These are phyloP conservation scores for Hemibagrus guttatus DNA, from an alignment of 2,797 vertebrate species.

Conservation along the genomic window DNA sequence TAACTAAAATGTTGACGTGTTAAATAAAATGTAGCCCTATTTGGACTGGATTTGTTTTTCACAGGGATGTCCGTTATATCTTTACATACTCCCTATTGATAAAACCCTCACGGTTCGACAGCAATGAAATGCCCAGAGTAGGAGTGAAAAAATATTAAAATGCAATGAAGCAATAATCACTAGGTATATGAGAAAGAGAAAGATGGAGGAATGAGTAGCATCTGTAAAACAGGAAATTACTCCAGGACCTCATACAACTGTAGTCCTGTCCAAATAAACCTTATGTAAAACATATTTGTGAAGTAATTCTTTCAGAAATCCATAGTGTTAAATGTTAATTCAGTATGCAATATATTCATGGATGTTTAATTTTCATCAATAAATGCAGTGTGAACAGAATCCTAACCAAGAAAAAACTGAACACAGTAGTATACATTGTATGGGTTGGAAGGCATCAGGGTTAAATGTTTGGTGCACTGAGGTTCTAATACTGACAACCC, in stretches of 20 bases:
- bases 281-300: not conserved
- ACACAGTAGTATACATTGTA: not conserved
- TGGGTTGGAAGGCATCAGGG: not conserved
- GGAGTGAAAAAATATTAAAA: not conserved
- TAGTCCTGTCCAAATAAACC: not conserved
- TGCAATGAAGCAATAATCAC: not conserved
- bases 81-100: not conserved
- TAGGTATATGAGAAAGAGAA: not conserved
- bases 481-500: slow-evolving; percentile 19
- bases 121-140: not conserved
- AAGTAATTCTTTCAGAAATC: not conserved
- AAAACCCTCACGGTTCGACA: not conserved
- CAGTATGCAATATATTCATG: not conserved
- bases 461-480: not conserved
- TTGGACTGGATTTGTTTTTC: not conserved
- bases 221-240: not conserved
- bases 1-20: not conserved
- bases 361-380: not conserved
- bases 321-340: not conserved
- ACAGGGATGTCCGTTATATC: not conserved
- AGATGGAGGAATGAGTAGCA: not conserved
- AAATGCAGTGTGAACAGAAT: not conserved
- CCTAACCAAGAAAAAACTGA: not conserved
- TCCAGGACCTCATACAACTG: not conserved
- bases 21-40: not conserved